Evolutionary conservation across 2,888 invertebrate species (phyloP).

Genomic region (Caenorhabditis sp.): DNA sequence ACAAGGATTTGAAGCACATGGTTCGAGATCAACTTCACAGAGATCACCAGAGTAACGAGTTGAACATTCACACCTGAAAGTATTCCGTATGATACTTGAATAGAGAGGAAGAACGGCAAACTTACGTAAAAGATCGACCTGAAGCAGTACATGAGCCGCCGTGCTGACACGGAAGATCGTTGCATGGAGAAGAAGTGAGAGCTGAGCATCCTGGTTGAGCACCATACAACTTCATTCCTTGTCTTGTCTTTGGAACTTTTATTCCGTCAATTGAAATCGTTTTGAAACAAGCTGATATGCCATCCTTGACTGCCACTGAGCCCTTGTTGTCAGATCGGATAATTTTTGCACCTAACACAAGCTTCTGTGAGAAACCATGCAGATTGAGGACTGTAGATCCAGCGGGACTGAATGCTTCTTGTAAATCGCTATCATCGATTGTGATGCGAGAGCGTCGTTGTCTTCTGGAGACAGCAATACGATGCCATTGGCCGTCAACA

Average conservation of each 20-base stretch:
- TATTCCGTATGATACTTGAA: background rate
- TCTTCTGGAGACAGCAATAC: constrained; percentile 86
- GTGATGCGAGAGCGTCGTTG: constrained; percentile 80
- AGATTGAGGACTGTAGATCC: constrained; percentile 87
- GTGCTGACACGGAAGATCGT: constrained; percentile 59
- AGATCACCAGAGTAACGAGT: constrained; percentile 86
- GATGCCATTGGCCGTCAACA: constrained; percentile 91
- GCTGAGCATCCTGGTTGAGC: constrained; percentile 61
- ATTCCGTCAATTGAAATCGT: constrained; percentile 85
- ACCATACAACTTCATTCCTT: constrained; percentile 60
- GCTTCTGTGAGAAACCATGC: constrained; percentile 81
- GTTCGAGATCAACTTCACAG: constrained; percentile 90
- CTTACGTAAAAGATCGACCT: constrained; percentile 52
- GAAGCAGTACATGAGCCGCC: constrained; percentile 57
- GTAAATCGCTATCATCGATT: constrained; percentile 79
- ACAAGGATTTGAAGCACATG: constrained; percentile 91
- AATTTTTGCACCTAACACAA: constrained; percentile 66
- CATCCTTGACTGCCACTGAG: constrained; percentile 84
- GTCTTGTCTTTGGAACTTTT: constrained; percentile 60
- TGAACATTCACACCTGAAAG: constrained; percentile 87
- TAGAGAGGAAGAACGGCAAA: background rate
- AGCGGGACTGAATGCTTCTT: constrained; percentile 84
- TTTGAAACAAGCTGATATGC: constrained; percentile 93
- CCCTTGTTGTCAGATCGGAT: background rate
- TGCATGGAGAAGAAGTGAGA: constrained; percentile 60